Evolutionary conservation across 2,113 vertebrate genomes (phyloP).

Genomic region (Reinhardtius hippoglossoides): DNA sequence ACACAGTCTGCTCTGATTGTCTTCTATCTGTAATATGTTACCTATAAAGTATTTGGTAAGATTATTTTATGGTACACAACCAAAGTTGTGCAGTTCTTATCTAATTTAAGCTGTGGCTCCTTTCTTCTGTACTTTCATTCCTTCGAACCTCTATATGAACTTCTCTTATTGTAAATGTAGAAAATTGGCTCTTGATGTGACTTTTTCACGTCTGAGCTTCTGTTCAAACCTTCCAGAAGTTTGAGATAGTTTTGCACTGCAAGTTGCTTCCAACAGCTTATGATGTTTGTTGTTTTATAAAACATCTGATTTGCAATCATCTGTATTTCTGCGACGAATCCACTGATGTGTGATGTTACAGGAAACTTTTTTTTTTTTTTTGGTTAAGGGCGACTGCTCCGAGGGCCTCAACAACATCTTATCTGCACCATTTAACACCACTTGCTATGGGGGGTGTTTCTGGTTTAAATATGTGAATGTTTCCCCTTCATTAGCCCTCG

Average conservation of each 20-base stretch:
- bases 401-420: constrained; percentile 36
- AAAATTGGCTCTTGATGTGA: no score
- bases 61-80: background rate
- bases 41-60: background rate
- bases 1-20: no score
- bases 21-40: background rate
- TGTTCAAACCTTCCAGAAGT: no score
- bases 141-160: no score
- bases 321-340: background rate
- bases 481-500: constrained; percentile 53
- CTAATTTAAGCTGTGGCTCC: no score
- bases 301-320: background rate
- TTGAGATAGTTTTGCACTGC: no score
- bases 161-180: no score
- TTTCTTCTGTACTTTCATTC: no score
- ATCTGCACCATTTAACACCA: constrained; percentile 62
- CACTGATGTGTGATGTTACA: background rate
- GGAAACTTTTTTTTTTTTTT: background rate
- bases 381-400: background rate
- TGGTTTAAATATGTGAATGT: constrained; percentile 62
- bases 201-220: no score
- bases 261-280: no score
- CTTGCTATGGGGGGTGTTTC: constrained; percentile 24
- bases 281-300: no score
- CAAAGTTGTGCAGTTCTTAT: background rate